Base-by-base conservation (phyloP, 2,113 vertebrate genomes). In the Labeo rohita region DNA sequence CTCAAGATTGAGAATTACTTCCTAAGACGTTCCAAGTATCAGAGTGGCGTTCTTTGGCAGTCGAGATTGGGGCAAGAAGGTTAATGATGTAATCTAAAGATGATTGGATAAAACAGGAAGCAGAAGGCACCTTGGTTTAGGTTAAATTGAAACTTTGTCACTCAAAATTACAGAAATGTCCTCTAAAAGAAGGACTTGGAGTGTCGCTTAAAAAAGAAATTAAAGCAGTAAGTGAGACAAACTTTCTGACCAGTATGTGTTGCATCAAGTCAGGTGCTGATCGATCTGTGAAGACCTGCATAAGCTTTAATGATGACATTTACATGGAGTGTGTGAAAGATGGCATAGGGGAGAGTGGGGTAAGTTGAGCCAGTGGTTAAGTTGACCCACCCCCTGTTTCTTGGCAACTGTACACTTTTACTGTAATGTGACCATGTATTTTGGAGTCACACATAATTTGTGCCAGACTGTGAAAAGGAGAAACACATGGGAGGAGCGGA, bases 1-100 rank as follows among this genome's bases (percentile, higher is more conserved):
- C 79, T 54, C 36, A 90, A 87, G 59, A 88, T 18, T 0, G 72
- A 83, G 84, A 79, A 86, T 63, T 49, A 56, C 34, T 83, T 39
- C 9, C 34, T 63, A 90, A 85, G 72, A 85, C 76, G 39, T 28
- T 21, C 50, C 68, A 83, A 80, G 87, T 79, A 54, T 78, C 9
- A 50, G 52, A 73, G 39, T 36, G 73, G 18, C 43, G 47, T 61
- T 78, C 65, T 10, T 77, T 86, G 65, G 18, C 10, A 36, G 47
- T 39, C 72, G 34, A 18, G 59, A 0, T 3, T 52, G 9, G 50
- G 56, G 83, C 79, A 34, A 73, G 13, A 13, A 43, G 66, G 34
- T 88, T 81, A 85, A 45, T 72, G 39, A 72, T 72, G 39, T 45
- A 45, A 88, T 83, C 16, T 61, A 36, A 45, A 49, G 52, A 28